A percentile compares a stretch with the other conserved stretches of the same genome.
Evolutionary conservation across 2,797 vertebrate genomes (phyloP).

Genomic region (Sebastes paucispinis): DNA sequence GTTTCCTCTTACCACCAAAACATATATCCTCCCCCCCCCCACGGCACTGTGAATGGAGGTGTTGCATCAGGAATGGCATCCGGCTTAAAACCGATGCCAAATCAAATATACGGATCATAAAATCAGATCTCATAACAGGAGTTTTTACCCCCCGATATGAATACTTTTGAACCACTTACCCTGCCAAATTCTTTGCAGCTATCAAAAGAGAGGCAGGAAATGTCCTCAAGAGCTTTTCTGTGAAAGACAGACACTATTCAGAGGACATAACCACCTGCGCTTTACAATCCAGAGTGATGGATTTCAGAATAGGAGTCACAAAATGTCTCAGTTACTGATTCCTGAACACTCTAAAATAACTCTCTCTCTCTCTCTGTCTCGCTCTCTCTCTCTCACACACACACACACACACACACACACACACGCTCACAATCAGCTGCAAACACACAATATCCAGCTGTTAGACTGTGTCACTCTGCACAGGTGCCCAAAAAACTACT

Average conservation of each 20-base stretch:
- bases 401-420: neutral
- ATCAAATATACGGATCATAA: neutral
- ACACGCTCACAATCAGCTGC: neutral
- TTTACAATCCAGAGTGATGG: constrained; percentile 9
- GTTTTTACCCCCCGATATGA: no score
- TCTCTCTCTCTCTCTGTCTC: neutral
- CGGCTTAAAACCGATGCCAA: neutral
- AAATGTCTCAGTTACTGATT: constrained; percentile 17
- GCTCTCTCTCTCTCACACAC: neutral
- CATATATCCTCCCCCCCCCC: no score
- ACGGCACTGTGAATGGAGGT: no score
- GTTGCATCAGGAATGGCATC: neutral
- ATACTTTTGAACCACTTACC: no score
- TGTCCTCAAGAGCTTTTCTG: constrained; percentile 1
- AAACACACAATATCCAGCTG: constrained; percentile 53
- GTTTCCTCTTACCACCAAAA: no score
- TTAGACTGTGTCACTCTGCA: constrained; percentile 50
- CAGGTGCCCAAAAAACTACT: constrained; percentile 73
- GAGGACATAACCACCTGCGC: constrained; percentile 15
- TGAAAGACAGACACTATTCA: constrained; percentile 4
- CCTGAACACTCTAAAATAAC: neutral
- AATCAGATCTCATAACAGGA: neutral
- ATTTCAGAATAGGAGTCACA: constrained; percentile 15
- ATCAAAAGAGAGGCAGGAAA: constrained; percentile 1
- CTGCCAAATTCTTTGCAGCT: neutral